Evolutionary conservation across 1,140 invertebrate species (phyloP).

Genomic region (Lasioglossum albipes): DNA sequence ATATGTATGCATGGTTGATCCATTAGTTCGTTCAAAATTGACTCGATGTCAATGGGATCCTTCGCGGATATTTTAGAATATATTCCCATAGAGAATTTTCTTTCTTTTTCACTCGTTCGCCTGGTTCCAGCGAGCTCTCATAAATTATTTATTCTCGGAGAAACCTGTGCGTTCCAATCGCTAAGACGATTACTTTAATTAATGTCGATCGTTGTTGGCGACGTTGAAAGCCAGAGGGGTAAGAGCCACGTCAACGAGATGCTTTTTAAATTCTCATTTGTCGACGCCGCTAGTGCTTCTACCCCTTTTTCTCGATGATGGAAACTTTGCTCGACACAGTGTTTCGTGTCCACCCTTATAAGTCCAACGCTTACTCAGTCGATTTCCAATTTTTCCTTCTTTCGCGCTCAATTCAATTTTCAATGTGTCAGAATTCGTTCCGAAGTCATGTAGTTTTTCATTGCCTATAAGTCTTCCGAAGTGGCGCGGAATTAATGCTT

Average conservation of each 20-base stretch:
- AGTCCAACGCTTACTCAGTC: no score
- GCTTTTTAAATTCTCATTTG: conserved; percentile 45
- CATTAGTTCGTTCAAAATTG: no score
- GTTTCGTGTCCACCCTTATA: not conserved
- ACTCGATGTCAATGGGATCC: no score
- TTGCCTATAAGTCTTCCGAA: no score
- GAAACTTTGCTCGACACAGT: not conserved
- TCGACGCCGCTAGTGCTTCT: not conserved
- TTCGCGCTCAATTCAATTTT: no score
- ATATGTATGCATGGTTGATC: no score
- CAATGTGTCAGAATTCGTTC: no score
- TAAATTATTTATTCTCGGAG: conserved; percentile 66
- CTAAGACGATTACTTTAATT: conserved; percentile 59
- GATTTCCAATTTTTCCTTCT: no score
- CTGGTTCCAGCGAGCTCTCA: conserved; percentile 44
- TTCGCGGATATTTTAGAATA: no score
- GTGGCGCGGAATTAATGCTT: no score
- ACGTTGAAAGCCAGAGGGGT: conserved; percentile 39
- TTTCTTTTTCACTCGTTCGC: conserved; percentile 3
- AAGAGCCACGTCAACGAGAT: conserved; percentile 34
- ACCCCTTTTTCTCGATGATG: not conserved
- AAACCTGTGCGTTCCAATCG: conserved; percentile 45
- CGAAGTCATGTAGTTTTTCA: no score
- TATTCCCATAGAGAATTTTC: no score
- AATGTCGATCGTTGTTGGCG: conserved; percentile 52